Conservation (phyloP, 1,140 invertebrate species). For the Magallana ariakensis region DNA sequence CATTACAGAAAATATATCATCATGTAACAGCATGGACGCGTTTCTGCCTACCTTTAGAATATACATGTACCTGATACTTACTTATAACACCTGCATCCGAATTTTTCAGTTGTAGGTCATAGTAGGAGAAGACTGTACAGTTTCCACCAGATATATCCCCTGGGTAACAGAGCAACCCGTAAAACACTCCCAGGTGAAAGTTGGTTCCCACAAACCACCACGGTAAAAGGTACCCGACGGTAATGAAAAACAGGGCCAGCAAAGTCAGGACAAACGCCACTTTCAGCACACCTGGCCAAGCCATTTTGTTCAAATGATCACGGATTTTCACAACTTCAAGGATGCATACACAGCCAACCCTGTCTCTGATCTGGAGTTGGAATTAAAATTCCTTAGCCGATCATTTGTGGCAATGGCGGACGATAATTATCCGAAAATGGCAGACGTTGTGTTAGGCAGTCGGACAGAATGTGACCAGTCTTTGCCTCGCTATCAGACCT, state of each 20-base stretch:
- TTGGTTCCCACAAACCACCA: neutral
- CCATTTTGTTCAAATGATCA: slow-evolving; percentile 15
- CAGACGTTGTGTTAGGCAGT: neutral
- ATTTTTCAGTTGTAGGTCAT: neutral
- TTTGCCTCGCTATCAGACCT: neutral
- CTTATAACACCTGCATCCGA: neutral
- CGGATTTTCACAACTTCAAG: neutral
- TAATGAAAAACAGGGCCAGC: neutral
- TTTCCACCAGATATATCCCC: neutral
- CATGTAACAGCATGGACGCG: no score
- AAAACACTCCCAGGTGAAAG: slow-evolving; percentile 7
- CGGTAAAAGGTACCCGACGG: neutral
- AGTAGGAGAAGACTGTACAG: slow-evolving; percentile 12
- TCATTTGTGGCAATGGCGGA: slow-evolving; percentile 6
- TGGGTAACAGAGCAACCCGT: neutral
- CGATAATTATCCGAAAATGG: slow-evolving; percentile 14
- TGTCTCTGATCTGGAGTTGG: neutral
- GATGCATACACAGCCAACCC: neutral
- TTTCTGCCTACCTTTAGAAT: no score
- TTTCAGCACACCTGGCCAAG: slow-evolving; percentile 5
- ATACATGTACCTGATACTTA: neutral
- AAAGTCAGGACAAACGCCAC: neutral
- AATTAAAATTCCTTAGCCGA: neutral
- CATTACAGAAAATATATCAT: no score
- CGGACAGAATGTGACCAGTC: neutral